phyloP scores from a whole-genome alignment of 1,140 invertebrate genomes.

The Acromyrmex charruanus region DNA sequence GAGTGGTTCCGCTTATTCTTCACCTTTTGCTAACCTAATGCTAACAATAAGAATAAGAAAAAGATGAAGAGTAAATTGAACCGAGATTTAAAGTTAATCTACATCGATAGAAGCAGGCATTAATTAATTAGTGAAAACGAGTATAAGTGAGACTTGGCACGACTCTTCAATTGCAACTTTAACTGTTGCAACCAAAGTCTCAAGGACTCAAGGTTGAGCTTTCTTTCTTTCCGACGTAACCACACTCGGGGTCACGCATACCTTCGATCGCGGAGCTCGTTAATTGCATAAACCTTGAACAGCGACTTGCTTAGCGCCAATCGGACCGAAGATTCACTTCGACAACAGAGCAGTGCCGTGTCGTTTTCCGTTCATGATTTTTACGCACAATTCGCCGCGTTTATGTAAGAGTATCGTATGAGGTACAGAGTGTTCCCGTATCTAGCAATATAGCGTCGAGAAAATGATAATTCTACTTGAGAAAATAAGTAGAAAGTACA shows the following conservation, averaged over 20 bases:
- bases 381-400: background rate
- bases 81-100: too few species aligned
- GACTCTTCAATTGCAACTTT: background rate
- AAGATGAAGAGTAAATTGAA: too few species aligned
- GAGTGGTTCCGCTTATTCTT: too few species aligned
- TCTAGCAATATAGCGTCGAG: background rate
- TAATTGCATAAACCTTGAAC: slow-evolving; percentile 33
- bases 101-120: too few species aligned
- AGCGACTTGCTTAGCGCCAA: background rate
- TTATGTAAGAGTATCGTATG: slow-evolving; percentile 16
- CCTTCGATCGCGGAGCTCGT: slow-evolving; percentile 19
- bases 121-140: too few species aligned
- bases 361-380: background rate
- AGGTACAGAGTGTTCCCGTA: background rate
- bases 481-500: background rate
- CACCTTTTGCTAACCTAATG: too few species aligned
- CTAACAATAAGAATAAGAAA: too few species aligned
- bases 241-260: background rate
- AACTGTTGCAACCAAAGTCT: background rate
- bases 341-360: background rate
- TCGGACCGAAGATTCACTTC: slow-evolving; percentile 8
- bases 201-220: slow-evolving; percentile 39
- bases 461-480: background rate
- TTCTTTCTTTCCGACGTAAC: slow-evolving; percentile 25
- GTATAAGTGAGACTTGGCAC: background rate